Conservation (phyloP, 23 tunicate species). For the Trididemnum nubilum region DNA sequence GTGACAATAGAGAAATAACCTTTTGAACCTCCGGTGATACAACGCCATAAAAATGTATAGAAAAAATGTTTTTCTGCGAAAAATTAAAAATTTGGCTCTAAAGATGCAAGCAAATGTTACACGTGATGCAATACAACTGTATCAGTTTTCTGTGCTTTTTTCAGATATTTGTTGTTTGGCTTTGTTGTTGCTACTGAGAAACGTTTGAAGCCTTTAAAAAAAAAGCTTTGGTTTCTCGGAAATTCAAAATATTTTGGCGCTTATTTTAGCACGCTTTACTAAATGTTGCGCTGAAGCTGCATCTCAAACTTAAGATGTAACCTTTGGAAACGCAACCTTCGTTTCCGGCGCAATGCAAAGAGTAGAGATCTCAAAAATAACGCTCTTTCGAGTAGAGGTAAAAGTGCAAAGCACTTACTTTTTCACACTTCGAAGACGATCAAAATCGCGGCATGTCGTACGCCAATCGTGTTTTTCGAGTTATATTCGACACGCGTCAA, state of each 20-base stretch:
- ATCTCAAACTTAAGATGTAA: neutral
- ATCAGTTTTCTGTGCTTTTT: no score
- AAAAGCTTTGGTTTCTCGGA: neutral
- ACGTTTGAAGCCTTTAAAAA: neutral
- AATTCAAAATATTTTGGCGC: neutral
- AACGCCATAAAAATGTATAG: neutral
- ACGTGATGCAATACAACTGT: neutral
- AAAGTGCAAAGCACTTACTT: no score
- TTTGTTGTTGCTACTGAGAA: constrained; percentile 3
- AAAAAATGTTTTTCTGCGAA: neutral
- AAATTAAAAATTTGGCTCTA: neutral
- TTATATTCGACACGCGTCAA: neutral
- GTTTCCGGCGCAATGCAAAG: neutral
- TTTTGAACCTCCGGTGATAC: neutral
- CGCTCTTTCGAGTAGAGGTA: neutral
- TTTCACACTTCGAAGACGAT: no score
- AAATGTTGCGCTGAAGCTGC: neutral
- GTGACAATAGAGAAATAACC: no score
- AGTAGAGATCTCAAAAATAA: neutral
- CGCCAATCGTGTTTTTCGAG: neutral
- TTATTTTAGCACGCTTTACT: neutral
- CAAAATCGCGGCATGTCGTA: neutral
- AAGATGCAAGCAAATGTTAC: neutral
- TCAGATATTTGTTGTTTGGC: neutral
- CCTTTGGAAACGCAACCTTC: neutral